These are phyloP conservation scores for Aplysina aerophoba DNA, from an alignment of 37 sponge, comb jelly and placozoan species.

Conservation along the genomic window DNA sequence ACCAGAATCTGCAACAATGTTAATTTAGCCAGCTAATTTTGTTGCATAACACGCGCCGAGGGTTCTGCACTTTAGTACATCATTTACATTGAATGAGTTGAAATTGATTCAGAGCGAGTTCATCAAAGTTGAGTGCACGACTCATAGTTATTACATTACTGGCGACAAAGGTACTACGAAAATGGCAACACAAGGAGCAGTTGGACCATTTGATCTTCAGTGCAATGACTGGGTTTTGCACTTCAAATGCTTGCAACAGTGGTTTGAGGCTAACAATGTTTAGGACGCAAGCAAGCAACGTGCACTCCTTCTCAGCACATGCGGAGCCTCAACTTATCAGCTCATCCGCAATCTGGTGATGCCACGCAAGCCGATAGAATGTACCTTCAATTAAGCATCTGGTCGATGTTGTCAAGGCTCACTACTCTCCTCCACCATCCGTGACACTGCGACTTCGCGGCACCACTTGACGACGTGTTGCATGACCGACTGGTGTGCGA, in stretches of 20 bases:
- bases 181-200: not conserved
- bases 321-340: slow-evolving; percentile 4
- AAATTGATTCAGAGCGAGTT: no score
- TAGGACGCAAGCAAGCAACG: not conserved
- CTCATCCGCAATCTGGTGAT: not conserved
- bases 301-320: not conserved
- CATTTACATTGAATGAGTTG: no score
- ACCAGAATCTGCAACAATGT: no score
- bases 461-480: not conserved
- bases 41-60: no score
- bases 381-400: not conserved
- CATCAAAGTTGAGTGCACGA: no score
- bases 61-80: no score
- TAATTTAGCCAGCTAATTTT: no score
- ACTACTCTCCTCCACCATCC: not conserved
- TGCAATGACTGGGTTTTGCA: not conserved
- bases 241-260: not conserved
- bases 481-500: not conserved
- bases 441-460: not conserved
- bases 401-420: not conserved
- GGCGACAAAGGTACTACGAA: not conserved
- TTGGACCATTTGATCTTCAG: not conserved
- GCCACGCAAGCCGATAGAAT: not conserved
- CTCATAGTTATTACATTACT: no score
- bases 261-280: not conserved